Conservation (phyloP, 1,140 invertebrate genomes). For the Pseudoatta argentina region DNA sequence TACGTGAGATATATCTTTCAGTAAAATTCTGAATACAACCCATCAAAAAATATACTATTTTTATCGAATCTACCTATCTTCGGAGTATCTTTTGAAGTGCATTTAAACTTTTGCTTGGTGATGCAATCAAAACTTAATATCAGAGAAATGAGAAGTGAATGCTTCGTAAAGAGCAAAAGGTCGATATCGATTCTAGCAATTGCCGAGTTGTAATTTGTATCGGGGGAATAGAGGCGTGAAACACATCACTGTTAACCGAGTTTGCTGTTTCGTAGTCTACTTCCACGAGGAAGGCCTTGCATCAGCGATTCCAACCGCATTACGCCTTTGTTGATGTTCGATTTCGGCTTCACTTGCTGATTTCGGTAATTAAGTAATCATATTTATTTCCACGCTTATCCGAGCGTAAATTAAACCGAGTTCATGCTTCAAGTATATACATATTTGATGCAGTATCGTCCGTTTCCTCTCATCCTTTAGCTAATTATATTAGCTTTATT, state of each 20-base stretch:
- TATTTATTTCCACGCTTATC: constrained; percentile 45
- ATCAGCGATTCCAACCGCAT: constrained; percentile 23
- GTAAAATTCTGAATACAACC: constrained; percentile 21
- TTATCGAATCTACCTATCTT: background rate
- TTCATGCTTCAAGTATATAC: background rate
- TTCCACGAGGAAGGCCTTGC: constrained; percentile 12
- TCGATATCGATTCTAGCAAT: constrained; percentile 32
- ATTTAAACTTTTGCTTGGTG: background rate
- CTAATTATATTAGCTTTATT: background rate
- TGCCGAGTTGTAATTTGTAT: constrained; percentile 50
- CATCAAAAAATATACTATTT: background rate
- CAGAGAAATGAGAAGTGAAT: constrained; percentile 1
- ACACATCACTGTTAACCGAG: constrained; percentile 38
- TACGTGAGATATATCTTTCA: background rate
- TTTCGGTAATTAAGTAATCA: constrained; percentile 28
- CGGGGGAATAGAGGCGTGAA: constrained; percentile 9
- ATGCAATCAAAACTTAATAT: constrained; percentile 36
- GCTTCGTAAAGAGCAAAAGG: constrained; percentile 18
- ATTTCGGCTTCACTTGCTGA: constrained; percentile 11
- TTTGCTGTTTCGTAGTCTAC: constrained; percentile 40
- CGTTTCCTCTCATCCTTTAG: background rate
- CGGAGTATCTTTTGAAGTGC: background rate
- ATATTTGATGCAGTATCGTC: constrained; percentile 11
- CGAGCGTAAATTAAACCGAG: background rate
- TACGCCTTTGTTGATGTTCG: constrained; percentile 48